phyloP scores from a whole-genome alignment of 2,797 vertebrate genomes.

The Cetoscarus ocellatus region DNA sequence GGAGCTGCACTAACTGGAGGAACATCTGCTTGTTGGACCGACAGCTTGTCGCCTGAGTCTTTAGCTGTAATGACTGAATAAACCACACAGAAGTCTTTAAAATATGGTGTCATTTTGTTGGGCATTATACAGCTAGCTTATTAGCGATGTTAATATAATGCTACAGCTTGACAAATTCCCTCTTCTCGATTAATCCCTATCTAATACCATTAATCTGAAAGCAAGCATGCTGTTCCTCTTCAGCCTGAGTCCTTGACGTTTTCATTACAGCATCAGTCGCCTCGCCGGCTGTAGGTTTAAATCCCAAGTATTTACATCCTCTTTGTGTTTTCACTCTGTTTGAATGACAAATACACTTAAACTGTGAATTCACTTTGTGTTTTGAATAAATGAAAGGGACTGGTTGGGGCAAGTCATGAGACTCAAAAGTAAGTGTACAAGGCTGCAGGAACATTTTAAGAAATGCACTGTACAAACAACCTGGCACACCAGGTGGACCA shows the following conservation, averaged over 20 bases:
- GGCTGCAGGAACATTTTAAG: slow-evolving; percentile 8
- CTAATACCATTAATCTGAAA: slow-evolving; percentile 78
- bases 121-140: slow-evolving; percentile 50
- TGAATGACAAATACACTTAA: slow-evolving; percentile 50
- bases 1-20: slow-evolving; percentile 7
- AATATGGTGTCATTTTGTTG: slow-evolving; percentile 38
- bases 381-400: slow-evolving; percentile 48
- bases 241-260: slow-evolving; percentile 62
- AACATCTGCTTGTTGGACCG: slow-evolving; percentile 20
- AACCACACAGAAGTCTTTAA: slow-evolving; percentile 43
- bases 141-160: slow-evolving; percentile 68
- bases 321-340: slow-evolving; percentile 39
- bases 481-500: too few species aligned
- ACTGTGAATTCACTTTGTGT: slow-evolving; percentile 62
- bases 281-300: slow-evolving; percentile 63
- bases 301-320: slow-evolving; percentile 64
- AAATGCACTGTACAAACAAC: slow-evolving; percentile 7
- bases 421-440: slow-evolving; percentile 10
- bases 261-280: slow-evolving; percentile 64
- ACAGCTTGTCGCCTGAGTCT: slow-evolving; percentile 30
- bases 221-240: slow-evolving; percentile 65
- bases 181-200: slow-evolving; percentile 71
- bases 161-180: slow-evolving; percentile 68
- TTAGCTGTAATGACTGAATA: slow-evolving; percentile 41
- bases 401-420: slow-evolving; percentile 51